Base-by-base conservation (phyloP, 2,797 vertebrate species). In the Girardinus metallicus region DNA sequence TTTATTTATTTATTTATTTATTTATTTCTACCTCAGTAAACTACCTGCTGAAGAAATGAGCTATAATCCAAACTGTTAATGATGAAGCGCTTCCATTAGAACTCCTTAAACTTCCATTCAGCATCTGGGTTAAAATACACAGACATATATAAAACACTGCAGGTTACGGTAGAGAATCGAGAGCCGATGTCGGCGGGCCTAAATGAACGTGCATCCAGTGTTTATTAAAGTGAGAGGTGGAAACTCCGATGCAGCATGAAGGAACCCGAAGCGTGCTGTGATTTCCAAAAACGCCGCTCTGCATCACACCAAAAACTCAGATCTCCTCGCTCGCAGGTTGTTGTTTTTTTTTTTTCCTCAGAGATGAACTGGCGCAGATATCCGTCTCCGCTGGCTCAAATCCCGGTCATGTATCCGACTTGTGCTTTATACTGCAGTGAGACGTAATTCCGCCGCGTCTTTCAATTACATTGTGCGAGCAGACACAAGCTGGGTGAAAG, bases 131-230 rank as follows among this genome's bases (percentile, higher is more conserved):
- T 83, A 77, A 79, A 75, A 79, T 80, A 75, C 75, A 86, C 83
- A 83, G 2, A 53, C n/a, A 57, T 11, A 29, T 29, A 29, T 13
- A 5, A 57, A 53, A 72, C 73, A 68, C 41, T 15, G 49, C 80
- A 73, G 60, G 64, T 64, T 75, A 31, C 0, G 76, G 62, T 60
- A 66, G 51, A 21, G 79, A 76, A 64, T 46, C 26, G 62, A 78
- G 66, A 87, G 77, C 70, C 18, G 47, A 4, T 5, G 15, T 3
- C 3, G 16, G 34, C 34, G 39, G 73, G 76, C 82, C 53, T 53
- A n/a, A 55, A 75, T 73, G n/a, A 86, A 85, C 88, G 81, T 83
- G 76, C 89, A 89, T 90, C 92, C 94, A 83, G 91, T 93, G 87
- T 93, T 87, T 88, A 83, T 83, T 64, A 85, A 62, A 15, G 57